Evolutionary conservation across 2,797 vertebrate genomes (phyloP).

Genomic region (Holocentrus rufus): DNA sequence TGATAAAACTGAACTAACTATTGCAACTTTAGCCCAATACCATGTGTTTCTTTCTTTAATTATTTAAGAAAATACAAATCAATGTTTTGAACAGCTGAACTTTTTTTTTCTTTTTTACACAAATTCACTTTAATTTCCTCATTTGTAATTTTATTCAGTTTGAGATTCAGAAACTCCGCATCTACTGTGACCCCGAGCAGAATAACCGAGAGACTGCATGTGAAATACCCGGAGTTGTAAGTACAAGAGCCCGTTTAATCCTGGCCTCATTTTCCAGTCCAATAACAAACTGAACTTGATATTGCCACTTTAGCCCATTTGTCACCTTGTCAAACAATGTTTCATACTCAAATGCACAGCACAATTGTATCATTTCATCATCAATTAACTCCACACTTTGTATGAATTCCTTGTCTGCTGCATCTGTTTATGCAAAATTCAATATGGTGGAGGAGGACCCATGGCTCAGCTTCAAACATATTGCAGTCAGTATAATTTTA

Average conservation of each 20-base stretch:
- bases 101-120: slow-evolving; percentile 19
- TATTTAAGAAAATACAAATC: not conserved
- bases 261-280: slow-evolving; percentile 18
- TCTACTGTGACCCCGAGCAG: slow-evolving; percentile 98
- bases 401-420: slow-evolving; percentile 38
- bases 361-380: slow-evolving; percentile 19
- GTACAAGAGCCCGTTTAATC: slow-evolving; percentile 67
- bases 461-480: slow-evolving; percentile 53
- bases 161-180: slow-evolving; percentile 95
- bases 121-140: not conserved
- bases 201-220: slow-evolving; percentile 94
- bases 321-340: slow-evolving; percentile 1
- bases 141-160: slow-evolving; percentile 81
- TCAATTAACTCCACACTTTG: slow-evolving; percentile 24
- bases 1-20: slow-evolving; percentile 43
- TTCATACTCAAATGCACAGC: slow-evolving; percentile 16
- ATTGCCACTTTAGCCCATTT: not conserved
- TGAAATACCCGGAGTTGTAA: slow-evolving; percentile 97
- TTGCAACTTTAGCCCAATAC: slow-evolving; percentile 1
- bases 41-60: slow-evolving; percentile 29
- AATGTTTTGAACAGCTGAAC: not conserved
- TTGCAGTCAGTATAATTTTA: slow-evolving; percentile 57
- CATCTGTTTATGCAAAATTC: slow-evolving; percentile 57
- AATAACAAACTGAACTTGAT: slow-evolving; percentile 26
- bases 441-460: slow-evolving; percentile 48